phyloP scores from a whole-genome alignment of 1,140 invertebrate genomes.

The Dolichoris vasculosae region DNA sequence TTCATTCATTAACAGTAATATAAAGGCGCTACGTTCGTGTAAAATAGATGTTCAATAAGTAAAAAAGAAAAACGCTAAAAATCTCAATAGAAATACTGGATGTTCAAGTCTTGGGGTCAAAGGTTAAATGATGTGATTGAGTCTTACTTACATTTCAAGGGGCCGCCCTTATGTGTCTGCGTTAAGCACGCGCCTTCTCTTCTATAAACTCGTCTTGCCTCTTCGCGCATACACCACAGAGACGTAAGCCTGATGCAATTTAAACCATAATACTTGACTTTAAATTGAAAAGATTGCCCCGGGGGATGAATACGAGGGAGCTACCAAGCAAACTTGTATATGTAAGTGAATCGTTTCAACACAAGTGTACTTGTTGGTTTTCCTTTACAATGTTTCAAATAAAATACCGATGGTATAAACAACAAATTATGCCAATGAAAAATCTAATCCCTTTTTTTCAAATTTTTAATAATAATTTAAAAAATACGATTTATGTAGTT shows the following conservation, averaged over 20 bases:
- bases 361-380: not conserved
- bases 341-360: not conserved
- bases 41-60: not conserved
- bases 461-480: not conserved
- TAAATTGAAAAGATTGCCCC: constrained; percentile 76
- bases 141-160: constrained; percentile 69
- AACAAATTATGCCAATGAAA: not conserved
- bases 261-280: constrained; percentile 75
- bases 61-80: not conserved
- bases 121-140: constrained; percentile 75
- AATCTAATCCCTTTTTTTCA: not conserved
- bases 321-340: constrained; percentile 7
- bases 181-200: constrained; percentile 58
- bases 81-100: not conserved
- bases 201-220: constrained; percentile 63
- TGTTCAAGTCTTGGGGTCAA: constrained; percentile 60
- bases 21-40: not conserved
- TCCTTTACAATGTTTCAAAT: not conserved
- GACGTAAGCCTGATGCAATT: constrained; percentile 74
- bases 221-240: constrained; percentile 55
- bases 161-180: constrained; percentile 64
- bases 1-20: not conserved
- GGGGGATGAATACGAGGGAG: constrained; percentile 72
- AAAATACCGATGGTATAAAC: not conserved
- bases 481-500: not conserved